Percentiles rank a stretch among this genome's conserved stretches.
phyloP scores from a whole-genome alignment of 2,888 invertebrate species.

The Ariolimax columbianus region DNA sequence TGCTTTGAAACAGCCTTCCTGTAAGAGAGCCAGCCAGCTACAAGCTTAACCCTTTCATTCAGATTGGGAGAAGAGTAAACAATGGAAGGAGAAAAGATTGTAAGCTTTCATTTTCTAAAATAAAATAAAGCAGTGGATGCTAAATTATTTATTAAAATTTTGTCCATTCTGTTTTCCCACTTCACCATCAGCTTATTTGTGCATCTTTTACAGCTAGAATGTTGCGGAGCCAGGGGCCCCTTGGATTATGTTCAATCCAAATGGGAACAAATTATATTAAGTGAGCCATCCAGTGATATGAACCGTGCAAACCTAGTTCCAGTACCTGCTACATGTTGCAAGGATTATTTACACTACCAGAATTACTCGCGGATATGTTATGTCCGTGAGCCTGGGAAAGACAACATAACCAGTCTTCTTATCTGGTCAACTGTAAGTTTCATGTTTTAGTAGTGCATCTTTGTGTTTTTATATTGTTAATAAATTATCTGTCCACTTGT shows the following conservation, averaged over 20 bases:
- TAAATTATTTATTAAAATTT: not conserved
- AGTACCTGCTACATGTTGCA: slow-evolving; percentile 69
- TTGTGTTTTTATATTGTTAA: not conserved
- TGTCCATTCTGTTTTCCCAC: not conserved
- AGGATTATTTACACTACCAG: slow-evolving; percentile 62
- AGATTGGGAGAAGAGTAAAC: too few species aligned
- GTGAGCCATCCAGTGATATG: not conserved
- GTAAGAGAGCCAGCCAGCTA: too few species aligned
- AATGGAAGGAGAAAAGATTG: too few species aligned
- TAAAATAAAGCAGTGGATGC: too few species aligned
- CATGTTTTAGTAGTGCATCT: not conserved
- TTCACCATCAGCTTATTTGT: too few species aligned
- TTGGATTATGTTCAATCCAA: slow-evolving; percentile 65
- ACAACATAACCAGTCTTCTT: slow-evolving; percentile 29
- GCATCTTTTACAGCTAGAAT: slow-evolving; percentile 60
- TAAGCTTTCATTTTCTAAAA: too few species aligned
- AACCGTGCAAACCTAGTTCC: slow-evolving; percentile 39
- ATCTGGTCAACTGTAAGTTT: slow-evolving; percentile 50
- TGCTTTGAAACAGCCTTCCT: too few species aligned
- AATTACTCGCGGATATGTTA: slow-evolving; percentile 56
- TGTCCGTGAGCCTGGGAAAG: slow-evolving; percentile 21
- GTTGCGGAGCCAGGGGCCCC: slow-evolving; percentile 67
- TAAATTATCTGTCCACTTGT: too few species aligned
- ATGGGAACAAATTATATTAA: slow-evolving; percentile 56
- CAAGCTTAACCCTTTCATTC: too few species aligned